Base-by-base conservation (phyloP, 2,113 vertebrate genomes). In the Polyodon spathula region DNA sequence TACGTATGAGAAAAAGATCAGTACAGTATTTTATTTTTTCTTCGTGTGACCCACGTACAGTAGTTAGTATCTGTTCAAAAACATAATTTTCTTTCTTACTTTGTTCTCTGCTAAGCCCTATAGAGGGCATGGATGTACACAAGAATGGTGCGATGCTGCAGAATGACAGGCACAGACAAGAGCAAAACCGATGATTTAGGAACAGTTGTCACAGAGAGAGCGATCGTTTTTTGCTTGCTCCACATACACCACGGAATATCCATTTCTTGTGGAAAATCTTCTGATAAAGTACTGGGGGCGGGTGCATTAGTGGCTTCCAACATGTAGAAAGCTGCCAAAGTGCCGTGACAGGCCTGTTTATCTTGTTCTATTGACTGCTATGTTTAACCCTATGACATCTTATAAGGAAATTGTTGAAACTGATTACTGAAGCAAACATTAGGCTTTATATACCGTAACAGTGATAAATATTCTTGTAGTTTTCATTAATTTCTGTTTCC, bases 331-430 rank as follows among this genome's bases (percentile, higher is more conserved):
- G 61, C 80, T 75, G 79, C 61, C 0, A 75, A 73, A 68, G 71
- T 71, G 73, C 75, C 74, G 66, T 76, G 72, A 74, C 74, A 50
- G 68, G 72, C 86, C 80, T 78, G 85, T 71, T 72, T 79, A 85
- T 88, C 88, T 84, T 84, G 88, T 90, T 89, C 2, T 78, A 71
- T 59, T 66, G 83, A 73, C 12, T 41, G 9, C n/a, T n/a, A 11
- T 53, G 51, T 53, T 27, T 54, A 54, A 54, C 15, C 53, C 53
- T 54, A 8, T 16, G 16, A 12, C 17, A 39, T 37, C 9, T 5
- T n/a, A 8, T 8, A 37, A 6, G 27, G 17, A 17, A n/a, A n/a
- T n/a, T n/a, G n/a, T n/a, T n/a, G n/a, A n/a, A n/a, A n/a, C n/a
- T n/a, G n/a, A n/a, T n/a, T n/a, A n/a, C n/a, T n/a, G n/a, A n/a